Base-by-base conservation (phyloP, 2,888 invertebrate genomes). In the Platycheirus rosarum region DNA sequence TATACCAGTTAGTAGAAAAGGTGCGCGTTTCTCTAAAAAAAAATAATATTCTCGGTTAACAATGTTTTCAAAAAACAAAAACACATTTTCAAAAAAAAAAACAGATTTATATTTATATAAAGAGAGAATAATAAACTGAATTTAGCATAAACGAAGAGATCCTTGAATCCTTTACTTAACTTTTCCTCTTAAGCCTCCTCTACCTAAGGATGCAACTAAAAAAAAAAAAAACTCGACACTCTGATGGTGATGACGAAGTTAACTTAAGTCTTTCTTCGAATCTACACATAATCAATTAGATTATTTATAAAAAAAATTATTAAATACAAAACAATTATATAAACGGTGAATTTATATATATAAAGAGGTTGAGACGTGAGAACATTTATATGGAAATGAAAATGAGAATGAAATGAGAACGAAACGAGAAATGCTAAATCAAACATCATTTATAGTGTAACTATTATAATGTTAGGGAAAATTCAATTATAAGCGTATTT, bases 41-140 rank as follows among this genome's bases (percentile, higher is more conserved):
- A 7, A 35, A 11, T n/a, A 13, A 16, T 48, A 46, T 62, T 63
- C 68, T 63, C 63, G 49, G 65, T 75, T 29, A 76, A 75, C 75
- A 77, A 78, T 77, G 85, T 60, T 60, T 44, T 44, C 5, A 60
- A 60, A 60, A 60, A 60, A 86, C 85, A 88, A n/a, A n/a, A n/a
- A 32, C 85, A 87, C 87, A 71, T 75, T 82, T 77, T 57, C 40
- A 65, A 77, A 62, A 84, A 69, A 42, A 55, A 48, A 46, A 68
- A 76, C 49, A 70, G 84, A 86, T 76, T 80, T 86, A 87, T 88
- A 85, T 87, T 88, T 87, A 88, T 88, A 85, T 86, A 87, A 87
- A 87, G 88, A 84, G 86, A 74, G 79, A 60, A 75, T 80, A 70
- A 80, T 65, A 84, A 66, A 80, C 75, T 80, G 80, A 79, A 75